Evolutionary conservation across 1,140 invertebrate genomes (phyloP).

Genomic region (Drosophila aff.): DNA sequence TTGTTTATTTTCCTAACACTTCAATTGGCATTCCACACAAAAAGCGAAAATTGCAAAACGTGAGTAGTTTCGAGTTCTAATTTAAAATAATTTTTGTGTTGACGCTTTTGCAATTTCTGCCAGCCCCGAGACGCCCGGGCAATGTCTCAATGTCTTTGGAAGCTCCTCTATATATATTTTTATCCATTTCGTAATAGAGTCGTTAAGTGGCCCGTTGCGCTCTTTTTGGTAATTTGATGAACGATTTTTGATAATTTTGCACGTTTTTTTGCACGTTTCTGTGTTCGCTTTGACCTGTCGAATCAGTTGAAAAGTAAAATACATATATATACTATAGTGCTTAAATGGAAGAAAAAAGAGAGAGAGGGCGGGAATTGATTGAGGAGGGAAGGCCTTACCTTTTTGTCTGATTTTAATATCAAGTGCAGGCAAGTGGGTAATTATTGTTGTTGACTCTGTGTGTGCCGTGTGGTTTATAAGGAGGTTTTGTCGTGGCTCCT

Average conservation of each 20-base stretch:
- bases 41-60: conserved; percentile 83
- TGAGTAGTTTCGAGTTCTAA: conserved; percentile 84
- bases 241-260: conserved; percentile 83
- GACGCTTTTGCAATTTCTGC: conserved; percentile 80
- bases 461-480: conserved; percentile 52
- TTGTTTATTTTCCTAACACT: conserved; percentile 84
- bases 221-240: conserved; percentile 79
- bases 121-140: conserved; percentile 57
- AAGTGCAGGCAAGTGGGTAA: conserved; percentile 83
- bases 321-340: conserved; percentile 1
- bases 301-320: conserved; percentile 32
- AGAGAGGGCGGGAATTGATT: conserved; percentile 30
- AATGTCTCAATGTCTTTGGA: conserved; percentile 60
- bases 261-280: conserved; percentile 79
- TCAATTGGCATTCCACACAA: conserved; percentile 83
- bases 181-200: conserved; percentile 83
- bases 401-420: conserved; percentile 83
- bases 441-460: conserved; percentile 76
- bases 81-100: conserved; percentile 84
- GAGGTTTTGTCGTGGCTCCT: conserved; percentile 40
- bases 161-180: conserved; percentile 49
- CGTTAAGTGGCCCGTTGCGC: conserved; percentile 67
- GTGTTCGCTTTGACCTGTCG: conserved; percentile 69
- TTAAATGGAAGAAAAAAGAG: background rate
- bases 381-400: conserved; percentile 53